These are phyloP conservation scores for Tyto alba DNA, from an alignment of 2,113 vertebrate species.

Conservation along the genomic window DNA sequence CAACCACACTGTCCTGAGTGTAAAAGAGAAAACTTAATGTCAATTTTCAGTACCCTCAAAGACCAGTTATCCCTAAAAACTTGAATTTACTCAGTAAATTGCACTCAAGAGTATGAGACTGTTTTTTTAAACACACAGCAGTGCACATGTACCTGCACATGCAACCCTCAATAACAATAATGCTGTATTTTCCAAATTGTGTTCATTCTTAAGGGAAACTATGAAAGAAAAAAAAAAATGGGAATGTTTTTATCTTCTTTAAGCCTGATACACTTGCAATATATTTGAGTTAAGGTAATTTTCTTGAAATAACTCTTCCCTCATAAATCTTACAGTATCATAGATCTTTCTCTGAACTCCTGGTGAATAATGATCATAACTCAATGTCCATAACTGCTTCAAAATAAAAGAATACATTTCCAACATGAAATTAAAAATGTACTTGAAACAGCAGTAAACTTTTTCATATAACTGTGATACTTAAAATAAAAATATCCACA, in stretches of 20 bases:
- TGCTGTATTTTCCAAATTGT: not conserved
- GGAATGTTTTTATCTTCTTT: not conserved
- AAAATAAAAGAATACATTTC: not conserved
- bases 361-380: not conserved
- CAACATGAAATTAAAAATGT: not conserved
- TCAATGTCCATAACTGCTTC: not conserved
- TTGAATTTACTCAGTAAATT: not conserved
- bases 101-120: accelerated
- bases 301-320: not conserved
- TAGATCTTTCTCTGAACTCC: not conserved
- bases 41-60: not conserved
- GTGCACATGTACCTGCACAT: not conserved
- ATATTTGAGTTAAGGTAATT: not conserved
- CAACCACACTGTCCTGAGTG: not conserved
- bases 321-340: not conserved
- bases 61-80: not conserved
- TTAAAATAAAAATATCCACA: not conserved
- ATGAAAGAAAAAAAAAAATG: not conserved
- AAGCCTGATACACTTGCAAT: not conserved
- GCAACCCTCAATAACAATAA: not conserved
- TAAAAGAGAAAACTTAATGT: not conserved
- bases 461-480: not conserved
- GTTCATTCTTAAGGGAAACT: not conserved
- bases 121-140: not conserved
- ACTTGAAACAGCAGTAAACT: not conserved